Conservation (phyloP, 2,113 vertebrate genomes). For the Ailuropoda melanoleuca region DNA sequence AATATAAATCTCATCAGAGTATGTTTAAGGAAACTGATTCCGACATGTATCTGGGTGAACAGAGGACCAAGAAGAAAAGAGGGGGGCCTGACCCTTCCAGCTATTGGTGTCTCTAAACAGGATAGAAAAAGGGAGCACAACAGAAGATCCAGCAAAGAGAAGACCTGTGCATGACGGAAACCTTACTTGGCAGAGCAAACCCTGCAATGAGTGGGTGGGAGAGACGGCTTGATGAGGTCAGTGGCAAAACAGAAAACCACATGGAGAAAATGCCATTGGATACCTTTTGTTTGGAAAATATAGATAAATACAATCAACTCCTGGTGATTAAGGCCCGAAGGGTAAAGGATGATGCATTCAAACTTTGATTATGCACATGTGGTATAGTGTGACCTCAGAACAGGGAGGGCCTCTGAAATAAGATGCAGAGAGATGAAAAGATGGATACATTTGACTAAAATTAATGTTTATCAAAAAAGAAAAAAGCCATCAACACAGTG, state of each 20-base stretch:
- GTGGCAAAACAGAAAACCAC: not conserved
- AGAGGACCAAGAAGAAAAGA: not conserved
- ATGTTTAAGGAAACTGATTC: not conserved
- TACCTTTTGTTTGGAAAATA: not conserved
- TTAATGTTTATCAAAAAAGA: not conserved
- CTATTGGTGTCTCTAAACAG: not conserved
- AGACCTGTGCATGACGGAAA: too few relatives aligned
- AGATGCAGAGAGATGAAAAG: not conserved
- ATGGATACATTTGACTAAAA: not conserved
- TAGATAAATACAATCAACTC: not conserved
- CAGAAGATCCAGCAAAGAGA: not conserved
- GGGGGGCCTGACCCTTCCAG: not conserved
- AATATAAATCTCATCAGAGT: not conserved
- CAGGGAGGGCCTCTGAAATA: not conserved
- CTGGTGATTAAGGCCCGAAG: not conserved
- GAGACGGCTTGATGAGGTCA: fast-evolving
- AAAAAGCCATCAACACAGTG: not conserved
- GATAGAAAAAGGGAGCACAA: not conserved
- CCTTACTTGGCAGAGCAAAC: not conserved
- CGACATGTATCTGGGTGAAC: not conserved
- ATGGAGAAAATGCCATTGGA: not conserved
- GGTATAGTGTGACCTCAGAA: not conserved
- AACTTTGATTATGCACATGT: not conserved
- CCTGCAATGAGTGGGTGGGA: not conserved
- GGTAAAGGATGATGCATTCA: not conserved